These are phyloP conservation scores for Anarrhichthys ocellatus DNA, from an alignment of 2,113 vertebrate genomes.

Conservation along the genomic window DNA sequence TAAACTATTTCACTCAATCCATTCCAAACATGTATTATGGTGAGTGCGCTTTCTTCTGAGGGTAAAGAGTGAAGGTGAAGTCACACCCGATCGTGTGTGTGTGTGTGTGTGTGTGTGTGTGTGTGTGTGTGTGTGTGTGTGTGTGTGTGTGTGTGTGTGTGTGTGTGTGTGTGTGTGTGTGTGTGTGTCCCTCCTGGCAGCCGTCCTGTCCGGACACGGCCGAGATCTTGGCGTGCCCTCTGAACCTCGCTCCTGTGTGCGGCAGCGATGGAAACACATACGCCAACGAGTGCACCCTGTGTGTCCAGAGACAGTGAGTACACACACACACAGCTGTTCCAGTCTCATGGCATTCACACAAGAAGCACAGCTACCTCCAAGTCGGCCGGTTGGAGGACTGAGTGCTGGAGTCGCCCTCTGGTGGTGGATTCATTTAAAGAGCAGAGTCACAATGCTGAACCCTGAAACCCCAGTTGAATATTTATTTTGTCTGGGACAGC, in stretches of 20 bases:
- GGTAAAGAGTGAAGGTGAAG: too few species aligned
- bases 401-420: background rate
- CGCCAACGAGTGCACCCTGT: constrained; percentile 86
- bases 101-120: too few species aligned
- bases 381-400: background rate
- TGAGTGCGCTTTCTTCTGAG: too few species aligned
- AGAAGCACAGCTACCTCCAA: background rate
- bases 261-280: constrained; percentile 86
- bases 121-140: too few species aligned
- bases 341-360: constrained; percentile 8
- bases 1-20: background rate
- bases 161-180: too few species aligned
- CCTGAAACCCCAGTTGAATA: background rate
- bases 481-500: background rate
- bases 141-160: too few species aligned
- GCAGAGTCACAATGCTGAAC: background rate
- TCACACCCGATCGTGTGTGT: background rate
- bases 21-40: background rate
- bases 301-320: constrained; percentile 81
- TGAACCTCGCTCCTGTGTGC: constrained; percentile 84
- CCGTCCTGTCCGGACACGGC: constrained; percentile 63
- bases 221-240: constrained; percentile 77
- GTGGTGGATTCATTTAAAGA: background rate
- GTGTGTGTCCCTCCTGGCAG: constrained; percentile 41
- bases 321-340: constrained; percentile 34